phyloP scores from a whole-genome alignment of 2,113 vertebrate species.

The Geococcyx californianus region DNA sequence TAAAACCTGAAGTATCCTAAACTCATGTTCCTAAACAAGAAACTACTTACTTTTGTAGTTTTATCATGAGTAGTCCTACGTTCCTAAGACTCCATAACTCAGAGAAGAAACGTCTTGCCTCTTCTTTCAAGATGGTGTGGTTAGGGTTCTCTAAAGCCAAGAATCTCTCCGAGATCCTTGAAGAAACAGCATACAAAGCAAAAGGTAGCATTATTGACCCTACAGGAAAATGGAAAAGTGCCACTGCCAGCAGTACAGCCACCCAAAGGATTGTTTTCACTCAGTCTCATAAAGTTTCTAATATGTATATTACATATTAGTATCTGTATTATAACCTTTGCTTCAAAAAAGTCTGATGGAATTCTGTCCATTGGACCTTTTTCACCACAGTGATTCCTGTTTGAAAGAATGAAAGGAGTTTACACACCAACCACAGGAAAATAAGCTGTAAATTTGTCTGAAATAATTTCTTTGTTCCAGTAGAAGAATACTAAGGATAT shows the following conservation, averaged over 20 bases:
- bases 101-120: background rate
- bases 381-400: background rate
- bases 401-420: background rate
- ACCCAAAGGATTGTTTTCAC: background rate
- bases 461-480: background rate
- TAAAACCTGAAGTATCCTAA: background rate
- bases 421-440: background rate
- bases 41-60: background rate
- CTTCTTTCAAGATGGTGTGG: background rate
- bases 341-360: background rate
- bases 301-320: background rate
- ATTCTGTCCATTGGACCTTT: background rate
- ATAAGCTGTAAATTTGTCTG: background rate
- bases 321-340: background rate
- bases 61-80: background rate
- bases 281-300: background rate
- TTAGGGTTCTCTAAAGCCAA: background rate
- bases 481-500: background rate
- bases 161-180: background rate
- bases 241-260: background rate
- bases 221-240: background rate
- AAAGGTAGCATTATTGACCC: background rate
- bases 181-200: background rate
- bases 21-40: background rate
- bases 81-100: background rate